Base-by-base conservation (phyloP, 2,888 invertebrate genomes). In the Ctena decussata region DNA sequence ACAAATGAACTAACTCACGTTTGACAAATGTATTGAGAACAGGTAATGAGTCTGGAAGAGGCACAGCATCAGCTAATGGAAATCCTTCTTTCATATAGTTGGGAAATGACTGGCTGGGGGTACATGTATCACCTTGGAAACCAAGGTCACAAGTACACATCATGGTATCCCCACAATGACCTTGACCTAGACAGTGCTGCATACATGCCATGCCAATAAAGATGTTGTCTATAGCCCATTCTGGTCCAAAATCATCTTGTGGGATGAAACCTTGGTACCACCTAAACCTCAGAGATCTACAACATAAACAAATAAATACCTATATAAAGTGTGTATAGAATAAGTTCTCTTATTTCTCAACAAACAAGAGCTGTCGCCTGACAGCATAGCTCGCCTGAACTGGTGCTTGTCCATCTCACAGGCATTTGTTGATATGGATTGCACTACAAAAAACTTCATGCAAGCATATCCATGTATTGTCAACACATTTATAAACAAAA, bases 201-300 rank as follows among this genome's bases (percentile, higher is more conserved):
- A 92, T 88, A 89, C 96, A 96, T 24, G 94, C 92, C 91, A 96
- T 95, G 0, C 96, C 96, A 72, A 96, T 94, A 89, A 95, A 96
- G 27, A 96, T 93, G 86, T 96, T 96, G 87, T 96, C 96, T 32
- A 96, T 84, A 12, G 95, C 96, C 96, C 96, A 96, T n/a, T 94
- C 93, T 30, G 95, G 94, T 18, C 94, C 94, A 73, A 91, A 93
- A 81, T 94, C 94, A 60, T 92, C 82, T 5, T 93, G 89, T 2
- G 92, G 93, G 69, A 95, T 94, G 53, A 92, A 91, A 0, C 95
- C 96, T 85, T 96, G 96, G 79, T 94, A 94, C 96, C 96, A 96
- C n/a, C 96, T 93, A 89, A 96, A 96, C 72, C 96, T 84, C 46
- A 93, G 77, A 15, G 93, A 90, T 65, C 96, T 96, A 90, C 6